These are phyloP conservation scores for Pampus argenteus DNA, from an alignment of 2,797 vertebrate genomes.

Conservation along the genomic window DNA sequence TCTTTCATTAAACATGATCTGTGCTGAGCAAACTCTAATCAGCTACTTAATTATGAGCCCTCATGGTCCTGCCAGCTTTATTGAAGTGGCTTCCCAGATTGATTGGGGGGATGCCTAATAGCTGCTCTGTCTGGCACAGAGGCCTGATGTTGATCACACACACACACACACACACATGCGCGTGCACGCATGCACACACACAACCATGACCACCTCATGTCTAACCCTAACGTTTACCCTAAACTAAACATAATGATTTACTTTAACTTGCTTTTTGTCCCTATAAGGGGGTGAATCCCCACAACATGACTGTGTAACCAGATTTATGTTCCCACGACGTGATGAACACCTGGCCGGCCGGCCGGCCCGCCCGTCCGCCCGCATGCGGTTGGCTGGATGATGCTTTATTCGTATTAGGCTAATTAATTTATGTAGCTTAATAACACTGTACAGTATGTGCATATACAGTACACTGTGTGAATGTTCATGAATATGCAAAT, in stretches of 20 bases:
- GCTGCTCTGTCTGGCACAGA: constrained; percentile 45
- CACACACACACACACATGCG: constrained; percentile 2
- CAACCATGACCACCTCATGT: no score
- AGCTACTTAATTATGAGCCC: constrained; percentile 81
- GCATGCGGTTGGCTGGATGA: no score
- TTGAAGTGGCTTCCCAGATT: constrained; percentile 67
- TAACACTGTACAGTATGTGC: constrained; percentile 15
- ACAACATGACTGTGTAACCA: no score
- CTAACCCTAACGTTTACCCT: no score
- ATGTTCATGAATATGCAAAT: constrained; percentile 36
- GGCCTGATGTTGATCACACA: no score
- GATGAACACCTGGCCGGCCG: no score
- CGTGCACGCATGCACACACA: no score
- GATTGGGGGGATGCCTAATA: constrained; percentile 70
- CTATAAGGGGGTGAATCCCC: no score
- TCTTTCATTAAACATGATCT: constrained; percentile 79
- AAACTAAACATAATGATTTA: no score
- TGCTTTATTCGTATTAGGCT: background rate
- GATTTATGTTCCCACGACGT: no score
- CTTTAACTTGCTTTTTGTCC: no score
- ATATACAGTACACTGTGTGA: constrained; percentile 16
- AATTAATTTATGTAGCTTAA: background rate
- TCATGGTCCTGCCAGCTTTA: constrained; percentile 56
- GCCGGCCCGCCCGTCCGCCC: no score
- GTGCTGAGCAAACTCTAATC: constrained; percentile 78